These are phyloP conservation scores for Mola mola DNA, from an alignment of 2,113 vertebrate species.

Conservation along the genomic window DNA sequence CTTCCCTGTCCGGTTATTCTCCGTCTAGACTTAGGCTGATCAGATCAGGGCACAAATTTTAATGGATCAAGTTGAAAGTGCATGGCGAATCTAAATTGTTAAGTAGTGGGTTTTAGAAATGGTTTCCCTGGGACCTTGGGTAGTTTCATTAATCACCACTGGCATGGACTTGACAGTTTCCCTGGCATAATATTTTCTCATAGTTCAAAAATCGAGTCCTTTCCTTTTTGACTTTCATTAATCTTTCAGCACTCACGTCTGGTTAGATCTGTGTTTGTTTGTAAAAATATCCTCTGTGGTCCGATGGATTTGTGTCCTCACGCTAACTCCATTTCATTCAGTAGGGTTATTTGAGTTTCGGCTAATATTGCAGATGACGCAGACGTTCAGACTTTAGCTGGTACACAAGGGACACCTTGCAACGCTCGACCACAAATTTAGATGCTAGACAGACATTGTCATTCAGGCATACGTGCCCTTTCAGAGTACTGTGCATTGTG, in stretches of 20 bases:
- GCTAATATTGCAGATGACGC: slow-evolving; percentile 25
- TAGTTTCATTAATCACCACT: slow-evolving; percentile 64
- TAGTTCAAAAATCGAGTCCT: slow-evolving; percentile 10
- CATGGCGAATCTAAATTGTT: slow-evolving; percentile 47
- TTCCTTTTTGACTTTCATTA: slow-evolving; percentile 42
- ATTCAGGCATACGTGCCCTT: not conserved
- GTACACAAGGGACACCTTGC: not conserved
- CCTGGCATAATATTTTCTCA: slow-evolving; percentile 58
- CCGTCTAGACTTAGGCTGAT: slow-evolving; percentile 72
- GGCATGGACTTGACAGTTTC: slow-evolving; percentile 34
- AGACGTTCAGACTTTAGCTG: too few relatives aligned
- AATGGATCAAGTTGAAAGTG: slow-evolving; percentile 56
- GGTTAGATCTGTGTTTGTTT: slow-evolving; percentile 29
- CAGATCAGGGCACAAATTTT: slow-evolving; percentile 69
- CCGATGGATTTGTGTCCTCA: slow-evolving; percentile 28
- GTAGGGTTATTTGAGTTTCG: slow-evolving; percentile 13
- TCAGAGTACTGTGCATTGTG: not conserved
- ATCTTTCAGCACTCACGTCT: slow-evolving; percentile 28
- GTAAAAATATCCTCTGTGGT: slow-evolving; percentile 39
- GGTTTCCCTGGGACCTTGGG: slow-evolving; percentile 49
- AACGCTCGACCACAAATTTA: slow-evolving; percentile 13
- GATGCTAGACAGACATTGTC: slow-evolving; percentile 9
- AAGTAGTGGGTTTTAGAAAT: slow-evolving; percentile 59
- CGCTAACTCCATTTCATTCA: slow-evolving; percentile 30
- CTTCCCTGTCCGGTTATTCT: slow-evolving; percentile 50